phyloP scores from a whole-genome alignment of 2,888 invertebrate species.

The Rhyacophila evoluta region DNA sequence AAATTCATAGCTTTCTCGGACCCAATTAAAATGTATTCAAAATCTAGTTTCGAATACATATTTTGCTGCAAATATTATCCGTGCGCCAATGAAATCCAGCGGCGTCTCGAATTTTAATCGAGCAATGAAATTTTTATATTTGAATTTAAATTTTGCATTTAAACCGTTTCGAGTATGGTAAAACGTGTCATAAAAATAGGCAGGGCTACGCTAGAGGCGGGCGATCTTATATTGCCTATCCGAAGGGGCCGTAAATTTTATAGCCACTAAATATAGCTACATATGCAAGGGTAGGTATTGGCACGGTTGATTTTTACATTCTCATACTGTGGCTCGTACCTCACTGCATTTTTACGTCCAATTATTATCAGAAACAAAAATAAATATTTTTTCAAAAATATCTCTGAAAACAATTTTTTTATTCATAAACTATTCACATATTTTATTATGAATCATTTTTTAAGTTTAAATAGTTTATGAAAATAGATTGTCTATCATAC shows the following conservation, averaged over 20 bases:
- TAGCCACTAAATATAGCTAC: slow-evolving; percentile 36
- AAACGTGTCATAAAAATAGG: slow-evolving; percentile 34
- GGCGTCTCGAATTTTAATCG: slow-evolving; percentile 22
- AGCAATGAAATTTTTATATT: slow-evolving; percentile 17
- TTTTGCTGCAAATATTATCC: too few species aligned
- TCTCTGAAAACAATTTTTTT: too few species aligned
- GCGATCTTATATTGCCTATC: slow-evolving; percentile 33
- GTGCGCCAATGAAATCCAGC: not conserved
- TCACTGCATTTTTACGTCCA: too few species aligned
- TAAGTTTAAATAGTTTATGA: too few species aligned
- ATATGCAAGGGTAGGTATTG: slow-evolving; percentile 25
- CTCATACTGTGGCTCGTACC: not conserved
- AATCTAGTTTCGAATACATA: too few species aligned
- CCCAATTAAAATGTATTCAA: too few species aligned
- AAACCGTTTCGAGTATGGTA: slow-evolving; percentile 38
- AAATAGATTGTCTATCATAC: too few species aligned
- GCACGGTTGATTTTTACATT: not conserved
- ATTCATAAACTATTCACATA: too few species aligned
- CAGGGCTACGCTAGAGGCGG: slow-evolving; percentile 23
- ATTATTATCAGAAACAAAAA: too few species aligned
- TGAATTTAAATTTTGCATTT: slow-evolving; percentile 42
- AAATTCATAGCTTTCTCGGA: too few species aligned
- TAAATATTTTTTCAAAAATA: too few species aligned
- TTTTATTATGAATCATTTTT: too few species aligned
- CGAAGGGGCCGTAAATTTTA: slow-evolving; percentile 46